Evolutionary conservation across 2,888 invertebrate species (phyloP).

Genomic region (Podotricha telesiphe): DNA sequence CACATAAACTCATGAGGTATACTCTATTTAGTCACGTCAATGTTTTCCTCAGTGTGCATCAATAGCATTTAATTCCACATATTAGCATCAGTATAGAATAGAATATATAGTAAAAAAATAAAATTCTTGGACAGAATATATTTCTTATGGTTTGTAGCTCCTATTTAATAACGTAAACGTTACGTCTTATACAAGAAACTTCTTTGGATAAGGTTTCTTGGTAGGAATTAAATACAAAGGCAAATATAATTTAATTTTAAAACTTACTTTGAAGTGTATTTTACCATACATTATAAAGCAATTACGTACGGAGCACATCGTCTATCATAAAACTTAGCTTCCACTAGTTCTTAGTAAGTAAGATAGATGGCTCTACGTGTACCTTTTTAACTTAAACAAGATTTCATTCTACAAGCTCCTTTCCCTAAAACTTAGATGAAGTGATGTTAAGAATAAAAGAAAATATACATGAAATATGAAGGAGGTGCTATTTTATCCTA

Average conservation of each 20-base stretch:
- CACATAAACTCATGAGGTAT: too few species aligned
- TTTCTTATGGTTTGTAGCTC: too few species aligned
- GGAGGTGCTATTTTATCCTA: neutral
- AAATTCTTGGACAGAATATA: too few species aligned
- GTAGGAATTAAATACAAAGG: neutral
- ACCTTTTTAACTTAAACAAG: conserved; percentile 16
- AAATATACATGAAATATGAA: neutral
- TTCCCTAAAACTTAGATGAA: neutral
- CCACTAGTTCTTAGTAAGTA: conserved; percentile 20
- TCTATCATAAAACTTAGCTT: conserved; percentile 18
- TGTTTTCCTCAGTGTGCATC: too few species aligned
- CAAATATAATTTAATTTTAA: neutral
- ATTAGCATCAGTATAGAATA: too few species aligned
- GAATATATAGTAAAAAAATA: too few species aligned
- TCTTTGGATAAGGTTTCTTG: too few species aligned
- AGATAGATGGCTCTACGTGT: conserved; percentile 28
- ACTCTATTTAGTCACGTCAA: too few species aligned
- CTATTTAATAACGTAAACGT: too few species aligned
- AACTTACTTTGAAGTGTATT: neutral
- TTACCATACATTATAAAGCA: conserved; percentile 26
- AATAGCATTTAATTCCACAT: too few species aligned
- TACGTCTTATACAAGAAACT: too few species aligned
- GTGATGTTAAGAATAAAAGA: neutral
- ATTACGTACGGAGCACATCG: conserved; percentile 30
- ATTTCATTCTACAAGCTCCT: conserved; percentile 1